phyloP scores from a whole-genome alignment of 2,888 invertebrate genomes.

The Ennomos erosarius region DNA sequence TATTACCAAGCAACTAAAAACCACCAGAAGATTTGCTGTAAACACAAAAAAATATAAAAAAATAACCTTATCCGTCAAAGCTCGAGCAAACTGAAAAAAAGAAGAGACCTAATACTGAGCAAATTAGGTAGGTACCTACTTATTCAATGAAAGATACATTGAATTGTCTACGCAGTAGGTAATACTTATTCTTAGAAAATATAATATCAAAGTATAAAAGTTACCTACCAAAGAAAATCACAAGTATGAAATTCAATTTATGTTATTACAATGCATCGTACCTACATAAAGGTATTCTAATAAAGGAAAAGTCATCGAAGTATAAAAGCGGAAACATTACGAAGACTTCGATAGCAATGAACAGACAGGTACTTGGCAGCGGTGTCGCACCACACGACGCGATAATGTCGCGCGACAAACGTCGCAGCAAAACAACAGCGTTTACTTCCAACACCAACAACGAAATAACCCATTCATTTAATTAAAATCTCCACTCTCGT shows the following conservation, averaged over 20 bases:
- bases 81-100: too few species aligned
- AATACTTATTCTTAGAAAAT: too few species aligned
- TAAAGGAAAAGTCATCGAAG: conserved; percentile 53
- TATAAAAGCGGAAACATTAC: conserved; percentile 57
- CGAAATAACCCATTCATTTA: conserved; percentile 74
- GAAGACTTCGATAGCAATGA: conserved; percentile 52
- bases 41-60: too few species aligned
- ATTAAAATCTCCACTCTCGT: conserved; percentile 73
- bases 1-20: too few species aligned
- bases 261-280: conserved; percentile 31
- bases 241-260: conserved; percentile 37
- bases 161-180: too few species aligned
- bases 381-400: conserved; percentile 40
- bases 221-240: conserved; percentile 13
- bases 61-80: too few species aligned
- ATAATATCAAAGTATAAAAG: background rate
- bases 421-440: conserved; percentile 34
- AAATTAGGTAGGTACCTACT: too few species aligned
- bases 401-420: conserved; percentile 54
- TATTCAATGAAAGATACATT: too few species aligned
- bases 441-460: conserved; percentile 47
- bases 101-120: too few species aligned
- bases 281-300: conserved; percentile 47
- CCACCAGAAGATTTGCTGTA: too few species aligned
- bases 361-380: conserved; percentile 39